Percentiles rank a stretch among this genome's conserved stretches.
phyloP scores from a whole-genome alignment of 2,797 vertebrate genomes.

The Alauda arvensis region DNA sequence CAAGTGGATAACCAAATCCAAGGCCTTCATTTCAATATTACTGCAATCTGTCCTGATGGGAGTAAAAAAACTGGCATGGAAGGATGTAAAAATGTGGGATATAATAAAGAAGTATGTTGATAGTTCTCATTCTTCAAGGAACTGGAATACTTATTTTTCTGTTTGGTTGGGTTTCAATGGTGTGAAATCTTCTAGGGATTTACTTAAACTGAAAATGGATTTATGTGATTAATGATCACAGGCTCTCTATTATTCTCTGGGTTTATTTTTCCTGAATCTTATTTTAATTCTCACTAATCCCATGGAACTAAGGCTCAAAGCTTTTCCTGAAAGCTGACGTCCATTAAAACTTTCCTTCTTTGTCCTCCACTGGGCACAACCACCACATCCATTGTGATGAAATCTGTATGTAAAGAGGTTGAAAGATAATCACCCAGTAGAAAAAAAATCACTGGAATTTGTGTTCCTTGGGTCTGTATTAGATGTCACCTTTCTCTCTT shows the following conservation, averaged over 20 bases:
- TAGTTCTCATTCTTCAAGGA: conserved; percentile 43
- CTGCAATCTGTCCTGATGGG: conserved; percentile 89
- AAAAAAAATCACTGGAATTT: conserved; percentile 25
- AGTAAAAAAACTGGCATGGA: conserved; percentile 72
- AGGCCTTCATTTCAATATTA: conserved; percentile 85
- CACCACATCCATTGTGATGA: conserved; percentile 16
- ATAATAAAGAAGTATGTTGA: conserved; percentile 85
- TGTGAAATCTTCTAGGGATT: conserved; percentile 33
- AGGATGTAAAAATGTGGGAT: conserved; percentile 86
- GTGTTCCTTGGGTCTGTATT: background rate
- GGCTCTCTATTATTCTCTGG: conserved; percentile 19
- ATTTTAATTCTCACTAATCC: conserved; percentile 55
- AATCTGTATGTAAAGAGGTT: conserved; percentile 19
- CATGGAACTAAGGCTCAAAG: conserved; percentile 38
- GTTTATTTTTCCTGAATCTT: conserved; percentile 50
- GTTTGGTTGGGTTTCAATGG: conserved; percentile 22
- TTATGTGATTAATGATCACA: conserved; percentile 45
- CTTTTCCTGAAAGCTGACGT: conserved; percentile 25
- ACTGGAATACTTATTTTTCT: conserved; percentile 45
- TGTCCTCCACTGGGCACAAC: conserved; percentile 24
- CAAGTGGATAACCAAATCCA: conserved; percentile 86
- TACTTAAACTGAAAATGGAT: conserved; percentile 39
- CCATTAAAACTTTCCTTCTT: conserved; percentile 38
- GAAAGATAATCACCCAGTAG: conserved; percentile 6
- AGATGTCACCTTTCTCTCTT: background rate